Percentiles rank a stretch among this genome's conserved stretches.
These are phyloP conservation scores for Camponotus floridanus DNA, from an alignment of 1,140 invertebrate genomes.

Conservation along the genomic window DNA sequence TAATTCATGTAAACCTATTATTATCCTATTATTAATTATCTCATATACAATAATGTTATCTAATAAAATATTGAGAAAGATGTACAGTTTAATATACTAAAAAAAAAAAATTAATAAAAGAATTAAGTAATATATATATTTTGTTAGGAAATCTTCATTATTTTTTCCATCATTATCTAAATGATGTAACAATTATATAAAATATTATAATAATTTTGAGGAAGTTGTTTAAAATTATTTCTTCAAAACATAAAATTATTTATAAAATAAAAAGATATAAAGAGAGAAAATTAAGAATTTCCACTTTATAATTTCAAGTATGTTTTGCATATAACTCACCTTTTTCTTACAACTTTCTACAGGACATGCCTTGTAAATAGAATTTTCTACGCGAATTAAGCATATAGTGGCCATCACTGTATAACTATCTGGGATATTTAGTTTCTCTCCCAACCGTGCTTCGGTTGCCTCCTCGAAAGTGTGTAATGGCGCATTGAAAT, in stretches of 20 bases:
- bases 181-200: not conserved
- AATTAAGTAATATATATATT: not conserved
- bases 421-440: slow-evolving; percentile 92
- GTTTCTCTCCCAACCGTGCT: slow-evolving; percentile 88
- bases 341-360: slow-evolving; percentile 96
- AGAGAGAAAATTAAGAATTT: not conserved
- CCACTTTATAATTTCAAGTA: not conserved
- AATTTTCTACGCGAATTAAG: slow-evolving; percentile 91
- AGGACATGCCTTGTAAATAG: slow-evolving; percentile 96
- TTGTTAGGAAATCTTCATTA: not conserved
- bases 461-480: slow-evolving; percentile 91
- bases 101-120: not conserved
- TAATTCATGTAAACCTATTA: slow-evolving; percentile 4
- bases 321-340: slow-evolving; percentile 79
- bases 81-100: not conserved
- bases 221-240: no score
- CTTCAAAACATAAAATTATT: not conserved
- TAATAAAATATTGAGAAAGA: not conserved
- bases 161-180: not conserved
- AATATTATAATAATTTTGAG: not conserved
- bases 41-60: not conserved
- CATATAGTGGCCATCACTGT: slow-evolving; percentile 90
- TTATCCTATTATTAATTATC: no score
- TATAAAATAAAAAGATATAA: not conserved
- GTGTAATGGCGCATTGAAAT: slow-evolving; percentile 85